These are phyloP conservation scores for Cariama cristata DNA, from an alignment of 2,113 vertebrate species.

Conservation along the genomic window DNA sequence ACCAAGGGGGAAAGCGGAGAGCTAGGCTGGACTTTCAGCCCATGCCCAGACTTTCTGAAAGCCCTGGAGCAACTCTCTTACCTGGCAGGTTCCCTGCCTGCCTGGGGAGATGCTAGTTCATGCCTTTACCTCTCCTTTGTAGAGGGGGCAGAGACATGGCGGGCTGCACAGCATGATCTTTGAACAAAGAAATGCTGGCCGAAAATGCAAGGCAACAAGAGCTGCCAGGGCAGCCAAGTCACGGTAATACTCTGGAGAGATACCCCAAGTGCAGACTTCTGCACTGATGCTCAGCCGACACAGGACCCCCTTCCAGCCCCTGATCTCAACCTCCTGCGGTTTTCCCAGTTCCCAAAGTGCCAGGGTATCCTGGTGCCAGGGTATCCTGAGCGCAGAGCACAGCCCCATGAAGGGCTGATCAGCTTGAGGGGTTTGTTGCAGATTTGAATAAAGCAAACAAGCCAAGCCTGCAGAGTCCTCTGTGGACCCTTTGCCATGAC, in stretches of 20 bases:
- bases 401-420: neutral
- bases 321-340: neutral
- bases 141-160: neutral
- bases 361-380: neutral
- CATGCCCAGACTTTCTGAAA: neutral
- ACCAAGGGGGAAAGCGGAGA: neutral
- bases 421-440: neutral
- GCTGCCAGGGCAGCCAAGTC: too few relatives aligned
- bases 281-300: fast-evolving
- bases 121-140: neutral
- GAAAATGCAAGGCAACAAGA: too few relatives aligned
- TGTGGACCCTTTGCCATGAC: neutral
- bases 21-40: neutral
- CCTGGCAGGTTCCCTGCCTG: neutral
- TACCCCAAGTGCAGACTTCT: too few relatives aligned
- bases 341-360: neutral
- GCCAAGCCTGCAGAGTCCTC: neutral
- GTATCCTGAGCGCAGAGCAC: fast-evolving
- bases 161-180: neutral
- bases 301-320: neutral
- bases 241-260: neutral
- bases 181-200: neutral
- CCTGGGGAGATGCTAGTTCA: neutral
- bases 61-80: too few relatives aligned
- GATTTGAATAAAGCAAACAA: neutral